Evolutionary conservation across 92 coral and sea anemone species (phyloP).

Genomic region (Desmophyllum pertusum): DNA sequence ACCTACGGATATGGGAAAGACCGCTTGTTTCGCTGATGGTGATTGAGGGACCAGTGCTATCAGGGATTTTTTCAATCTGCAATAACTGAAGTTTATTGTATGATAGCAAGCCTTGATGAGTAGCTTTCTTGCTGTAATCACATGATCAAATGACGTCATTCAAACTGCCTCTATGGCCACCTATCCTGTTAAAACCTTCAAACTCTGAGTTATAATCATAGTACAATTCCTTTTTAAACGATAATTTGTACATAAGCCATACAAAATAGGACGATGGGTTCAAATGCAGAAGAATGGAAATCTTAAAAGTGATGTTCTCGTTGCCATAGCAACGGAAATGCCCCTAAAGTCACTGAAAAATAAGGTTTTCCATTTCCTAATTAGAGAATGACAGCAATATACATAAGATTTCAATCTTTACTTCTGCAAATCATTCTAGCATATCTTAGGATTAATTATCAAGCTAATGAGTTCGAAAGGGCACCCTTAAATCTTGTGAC

Average conservation of each 20-base stretch:
- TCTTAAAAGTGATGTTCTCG: constrained; percentile 16
- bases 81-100: constrained; percentile 31
- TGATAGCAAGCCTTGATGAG: constrained; percentile 47
- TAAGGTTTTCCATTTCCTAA: constrained; percentile 10
- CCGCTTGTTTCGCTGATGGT: too few species aligned
- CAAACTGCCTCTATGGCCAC: constrained; percentile 25
- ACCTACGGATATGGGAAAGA: too few species aligned
- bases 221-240: constrained; percentile 11
- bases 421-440: too few species aligned
- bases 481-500: too few species aligned
- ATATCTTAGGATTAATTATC: too few species aligned
- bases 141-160: constrained; percentile 32
- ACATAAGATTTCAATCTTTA: too few species aligned
- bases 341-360: constrained; percentile 7
- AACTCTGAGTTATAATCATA: constrained; percentile 3
- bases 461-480: too few species aligned
- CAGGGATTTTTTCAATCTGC: constrained; percentile 57
- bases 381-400: too few species aligned
- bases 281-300: constrained; percentile 4
- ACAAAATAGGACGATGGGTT: constrained; percentile 5
- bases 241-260: constrained; percentile 13
- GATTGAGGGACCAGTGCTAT: constrained; percentile 65
- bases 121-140: constrained; percentile 41
- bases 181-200: not conserved
- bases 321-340: constrained; percentile 27